phyloP scores from a whole-genome alignment of 2,797 vertebrate genomes.

The Catostomus latipinnis region DNA sequence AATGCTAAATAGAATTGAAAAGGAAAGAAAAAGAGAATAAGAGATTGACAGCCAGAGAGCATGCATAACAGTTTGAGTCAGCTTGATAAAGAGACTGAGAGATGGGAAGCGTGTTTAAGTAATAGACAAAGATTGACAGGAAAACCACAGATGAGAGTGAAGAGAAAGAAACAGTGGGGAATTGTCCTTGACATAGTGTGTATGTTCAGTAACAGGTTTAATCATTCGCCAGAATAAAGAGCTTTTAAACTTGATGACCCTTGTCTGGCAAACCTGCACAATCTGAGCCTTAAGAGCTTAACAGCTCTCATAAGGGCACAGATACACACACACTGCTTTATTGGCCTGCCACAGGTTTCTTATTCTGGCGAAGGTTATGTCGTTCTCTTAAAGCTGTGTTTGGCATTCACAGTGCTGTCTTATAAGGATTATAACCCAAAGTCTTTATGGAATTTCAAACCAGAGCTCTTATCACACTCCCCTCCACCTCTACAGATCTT shows the following conservation, averaged over 20 bases:
- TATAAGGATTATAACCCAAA: slow-evolving; percentile 38
- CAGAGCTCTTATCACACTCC: slow-evolving; percentile 25
- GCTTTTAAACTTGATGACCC: neutral
- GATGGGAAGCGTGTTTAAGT: slow-evolving; percentile 9
- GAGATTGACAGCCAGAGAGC: slow-evolving; percentile 7
- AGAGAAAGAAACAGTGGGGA: neutral
- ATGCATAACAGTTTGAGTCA: slow-evolving; percentile 19
- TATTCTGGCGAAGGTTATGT: slow-evolving; percentile 20
- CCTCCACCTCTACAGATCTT: slow-evolving; percentile 19
- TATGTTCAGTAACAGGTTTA: slow-evolving; percentile 9
- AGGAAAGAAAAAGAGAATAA: slow-evolving; percentile 8
- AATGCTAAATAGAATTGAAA: neutral
- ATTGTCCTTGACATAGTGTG: neutral
- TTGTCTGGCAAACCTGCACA: slow-evolving; percentile 1
- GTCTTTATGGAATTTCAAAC: slow-evolving; percentile 34
- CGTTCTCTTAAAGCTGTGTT: slow-evolving; percentile 19
- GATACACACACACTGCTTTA: neutral
- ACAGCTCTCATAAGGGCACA: neutral
- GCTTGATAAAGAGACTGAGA: slow-evolving; percentile 9
- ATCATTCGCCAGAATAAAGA: neutral
- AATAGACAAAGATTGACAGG: neutral
- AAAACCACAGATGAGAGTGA: neutral
- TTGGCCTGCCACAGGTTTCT: neutral
- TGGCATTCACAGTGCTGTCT: slow-evolving; percentile 23
- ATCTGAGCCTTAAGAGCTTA: neutral